Evolutionary conservation across 2,888 invertebrate genomes (phyloP).

Genomic region (Eristalis arbustorum): DNA sequence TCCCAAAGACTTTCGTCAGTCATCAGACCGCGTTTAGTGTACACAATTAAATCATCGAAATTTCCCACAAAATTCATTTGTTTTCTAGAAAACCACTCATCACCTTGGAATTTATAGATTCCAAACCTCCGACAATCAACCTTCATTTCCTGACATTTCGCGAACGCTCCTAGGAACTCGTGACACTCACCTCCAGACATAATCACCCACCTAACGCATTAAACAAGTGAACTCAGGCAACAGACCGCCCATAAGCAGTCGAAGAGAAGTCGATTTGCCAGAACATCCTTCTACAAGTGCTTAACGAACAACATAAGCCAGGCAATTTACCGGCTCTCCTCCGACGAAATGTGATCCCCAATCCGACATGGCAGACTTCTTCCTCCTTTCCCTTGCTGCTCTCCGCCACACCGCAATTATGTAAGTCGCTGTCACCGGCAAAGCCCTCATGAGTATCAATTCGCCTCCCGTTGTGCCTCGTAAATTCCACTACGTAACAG

Average conservation of each 20-base stretch:
- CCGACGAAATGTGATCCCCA: constrained; percentile 10
- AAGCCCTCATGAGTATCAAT: background rate
- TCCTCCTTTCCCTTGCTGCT: background rate
- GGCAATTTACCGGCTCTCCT: background rate
- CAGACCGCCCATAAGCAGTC: constrained; percentile 7
- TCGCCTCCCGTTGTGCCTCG: constrained; percentile 14
- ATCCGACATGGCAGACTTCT: background rate
- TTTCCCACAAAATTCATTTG: too few relatives aligned
- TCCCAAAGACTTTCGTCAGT: too few relatives aligned
- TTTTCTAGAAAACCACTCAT: too few relatives aligned
- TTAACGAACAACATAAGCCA: background rate
- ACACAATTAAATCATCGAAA: too few relatives aligned
- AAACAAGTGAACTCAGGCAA: too few relatives aligned
- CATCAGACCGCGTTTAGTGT: too few relatives aligned
- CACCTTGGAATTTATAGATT: too few relatives aligned
- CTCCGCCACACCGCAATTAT: background rate
- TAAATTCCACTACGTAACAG: constrained; percentile 13
- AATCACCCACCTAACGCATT: background rate
- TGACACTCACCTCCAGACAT: background rate
- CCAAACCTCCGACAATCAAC: background rate
- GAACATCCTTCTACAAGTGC: constrained; percentile 1
- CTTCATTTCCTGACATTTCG: background rate
- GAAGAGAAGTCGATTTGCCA: background rate
- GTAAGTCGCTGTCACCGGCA: background rate
- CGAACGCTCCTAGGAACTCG: too few relatives aligned